These are phyloP conservation scores for Oscheius sp. DNA, from an alignment of 2,888 invertebrate species.

Conservation along the genomic window DNA sequence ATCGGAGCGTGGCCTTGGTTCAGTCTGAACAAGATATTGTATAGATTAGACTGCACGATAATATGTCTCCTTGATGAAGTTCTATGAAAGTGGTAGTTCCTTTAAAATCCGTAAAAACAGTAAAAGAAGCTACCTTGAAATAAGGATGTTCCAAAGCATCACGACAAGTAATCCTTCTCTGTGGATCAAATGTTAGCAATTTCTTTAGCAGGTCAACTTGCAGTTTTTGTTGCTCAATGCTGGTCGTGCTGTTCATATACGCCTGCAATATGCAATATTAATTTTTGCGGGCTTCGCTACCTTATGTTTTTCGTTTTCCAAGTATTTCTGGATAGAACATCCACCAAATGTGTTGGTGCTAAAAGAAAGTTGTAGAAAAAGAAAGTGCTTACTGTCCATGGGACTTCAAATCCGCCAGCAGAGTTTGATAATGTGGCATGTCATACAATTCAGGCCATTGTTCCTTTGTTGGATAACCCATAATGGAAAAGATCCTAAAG, in stretches of 20 bases:
- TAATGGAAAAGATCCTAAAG: slow-evolving; percentile 92
- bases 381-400: slow-evolving; percentile 72
- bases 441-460: slow-evolving; percentile 71
- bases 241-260: slow-evolving; percentile 40
- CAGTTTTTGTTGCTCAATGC: slow-evolving; percentile 45
- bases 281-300: no score
- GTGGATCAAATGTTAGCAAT: slow-evolving; percentile 92
- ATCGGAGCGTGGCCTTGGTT: slow-evolving; percentile 76
- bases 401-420: slow-evolving; percentile 94
- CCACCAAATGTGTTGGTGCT: neutral
- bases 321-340: slow-evolving; percentile 41
- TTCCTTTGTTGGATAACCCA: slow-evolving; percentile 83
- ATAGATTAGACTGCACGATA: no score
- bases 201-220: slow-evolving; percentile 65
- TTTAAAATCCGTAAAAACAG: no score
- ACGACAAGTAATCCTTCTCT: slow-evolving; percentile 95
- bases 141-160: slow-evolving; percentile 97
- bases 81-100: no score
- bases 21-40: slow-evolving; percentile 53
- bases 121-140: slow-evolving; percentile 77
- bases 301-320: slow-evolving; percentile 82
- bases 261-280: slow-evolving; percentile 40
- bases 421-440: slow-evolving; percentile 97
- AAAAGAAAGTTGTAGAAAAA: no score
- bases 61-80: no score